Evolutionary conservation across 2,888 invertebrate genomes (phyloP).

Genomic region (Ectropis crepuscularia): DNA sequence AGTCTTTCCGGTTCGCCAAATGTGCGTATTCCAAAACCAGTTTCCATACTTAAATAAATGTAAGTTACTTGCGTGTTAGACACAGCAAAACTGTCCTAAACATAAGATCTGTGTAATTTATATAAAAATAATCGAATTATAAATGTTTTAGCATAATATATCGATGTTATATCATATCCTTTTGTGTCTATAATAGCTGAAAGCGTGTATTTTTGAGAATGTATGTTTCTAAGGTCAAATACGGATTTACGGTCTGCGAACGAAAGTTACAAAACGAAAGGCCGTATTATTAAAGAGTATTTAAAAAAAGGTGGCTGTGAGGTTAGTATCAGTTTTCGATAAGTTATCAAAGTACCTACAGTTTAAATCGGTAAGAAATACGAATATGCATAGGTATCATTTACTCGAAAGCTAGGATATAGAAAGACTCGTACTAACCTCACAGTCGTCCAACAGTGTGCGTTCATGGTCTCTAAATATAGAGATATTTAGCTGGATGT

Average conservation of each 20-base stretch:
- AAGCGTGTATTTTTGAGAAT: slow-evolving; percentile 36
- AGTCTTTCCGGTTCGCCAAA: background rate
- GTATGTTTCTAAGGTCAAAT: slow-evolving; percentile 12
- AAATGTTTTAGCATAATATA: slow-evolving; percentile 33
- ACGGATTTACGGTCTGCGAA: background rate
- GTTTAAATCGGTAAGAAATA: no score
- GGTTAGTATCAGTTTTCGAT: no score
- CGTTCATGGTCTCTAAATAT: no score
- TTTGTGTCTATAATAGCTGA: slow-evolving; percentile 36
- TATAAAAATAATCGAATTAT: slow-evolving; percentile 30
- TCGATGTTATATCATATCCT: slow-evolving; percentile 33
- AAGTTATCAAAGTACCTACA: no score
- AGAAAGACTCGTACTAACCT: no score
- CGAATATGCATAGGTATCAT: no score
- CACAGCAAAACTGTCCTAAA: slow-evolving; percentile 30
- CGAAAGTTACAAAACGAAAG: background rate
- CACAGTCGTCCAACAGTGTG: no score
- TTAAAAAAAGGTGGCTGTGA: no score
- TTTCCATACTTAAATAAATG: background rate
- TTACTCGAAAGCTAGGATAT: no score
- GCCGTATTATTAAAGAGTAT: no score
- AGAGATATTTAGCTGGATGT: no score
- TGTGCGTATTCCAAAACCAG: background rate
- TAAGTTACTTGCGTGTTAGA: slow-evolving; percentile 33
- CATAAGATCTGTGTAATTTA: slow-evolving; percentile 29